A percentile compares a stretch with the other conserved stretches of the same genome.
phyloP scores from a whole-genome alignment of 2,797 vertebrate genomes.

The Centropyge bicolor region DNA sequence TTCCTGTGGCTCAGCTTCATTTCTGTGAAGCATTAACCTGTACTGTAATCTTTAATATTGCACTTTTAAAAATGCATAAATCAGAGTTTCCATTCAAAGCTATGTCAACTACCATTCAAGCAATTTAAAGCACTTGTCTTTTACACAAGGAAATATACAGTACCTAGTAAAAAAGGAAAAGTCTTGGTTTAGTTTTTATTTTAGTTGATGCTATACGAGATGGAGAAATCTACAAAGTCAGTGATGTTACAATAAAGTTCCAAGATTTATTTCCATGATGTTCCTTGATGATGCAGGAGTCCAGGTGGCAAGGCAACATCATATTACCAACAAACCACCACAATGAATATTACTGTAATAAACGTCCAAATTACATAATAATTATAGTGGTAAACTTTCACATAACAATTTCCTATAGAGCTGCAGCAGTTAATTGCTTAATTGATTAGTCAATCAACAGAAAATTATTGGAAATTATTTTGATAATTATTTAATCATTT shows the following conservation, averaged over 20 bases:
- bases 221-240: conserved; percentile 2
- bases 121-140: background rate
- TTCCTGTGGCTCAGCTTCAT: conserved; percentile 23
- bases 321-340: background rate
- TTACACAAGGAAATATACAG: background rate
- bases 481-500: background rate
- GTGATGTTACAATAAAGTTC: background rate
- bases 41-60: background rate
- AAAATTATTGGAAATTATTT: background rate
- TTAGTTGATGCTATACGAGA: background rate
- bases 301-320: background rate
- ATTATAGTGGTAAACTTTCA: background rate
- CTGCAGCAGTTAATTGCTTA: background rate
- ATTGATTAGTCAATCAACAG: background rate
- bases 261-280: background rate
- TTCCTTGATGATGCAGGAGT: background rate
- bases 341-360: background rate
- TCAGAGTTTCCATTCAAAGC: background rate
- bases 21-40: conserved; percentile 9
- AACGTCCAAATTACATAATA: background rate
- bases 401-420: background rate
- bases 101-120: background rate
- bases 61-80: background rate
- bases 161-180: background rate
- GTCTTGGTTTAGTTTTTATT: background rate